Percentiles rank a stretch among this genome's conserved stretches.
phyloP scores from a whole-genome alignment of 2,113 vertebrate species.

The Rutilus rutilus region DNA sequence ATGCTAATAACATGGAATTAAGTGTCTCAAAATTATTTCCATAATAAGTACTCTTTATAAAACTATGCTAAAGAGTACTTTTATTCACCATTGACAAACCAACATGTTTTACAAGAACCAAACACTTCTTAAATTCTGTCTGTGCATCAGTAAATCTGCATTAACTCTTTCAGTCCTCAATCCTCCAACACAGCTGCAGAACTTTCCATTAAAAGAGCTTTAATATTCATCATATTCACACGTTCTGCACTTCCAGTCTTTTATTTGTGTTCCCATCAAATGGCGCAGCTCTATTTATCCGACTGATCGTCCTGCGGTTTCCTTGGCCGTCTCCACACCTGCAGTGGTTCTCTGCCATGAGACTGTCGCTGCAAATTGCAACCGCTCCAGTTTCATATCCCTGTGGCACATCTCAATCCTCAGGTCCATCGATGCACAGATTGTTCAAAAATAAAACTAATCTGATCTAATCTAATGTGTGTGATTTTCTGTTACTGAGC shows the following conservation, averaged over 20 bases:
- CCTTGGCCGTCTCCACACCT: background rate
- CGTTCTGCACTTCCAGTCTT: background rate
- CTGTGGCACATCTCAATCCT: constrained; percentile 35
- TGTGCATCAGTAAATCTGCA: constrained; percentile 13
- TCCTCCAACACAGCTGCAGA: background rate
- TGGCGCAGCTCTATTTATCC: background rate
- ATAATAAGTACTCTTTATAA: background rate
- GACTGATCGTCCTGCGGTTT: background rate
- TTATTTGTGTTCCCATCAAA: background rate
- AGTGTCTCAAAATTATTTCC: background rate
- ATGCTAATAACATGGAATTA: background rate
- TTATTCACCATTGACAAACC: background rate
- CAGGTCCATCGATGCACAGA: background rate
- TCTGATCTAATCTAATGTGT: background rate
- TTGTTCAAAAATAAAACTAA: background rate
- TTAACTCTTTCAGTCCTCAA: background rate
- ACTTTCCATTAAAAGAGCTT: background rate
- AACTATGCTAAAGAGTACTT: background rate
- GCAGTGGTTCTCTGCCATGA: background rate
- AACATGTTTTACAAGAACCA: background rate
- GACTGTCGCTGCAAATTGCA: constrained; percentile 10
- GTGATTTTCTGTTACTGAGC: background rate
- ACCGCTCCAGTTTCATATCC: constrained; percentile 11
- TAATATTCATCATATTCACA: constrained; percentile 22
- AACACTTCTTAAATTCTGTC: background rate